Base-by-base conservation (phyloP, 2,113 vertebrate species). In the Mesoclemmys tuberculata region DNA sequence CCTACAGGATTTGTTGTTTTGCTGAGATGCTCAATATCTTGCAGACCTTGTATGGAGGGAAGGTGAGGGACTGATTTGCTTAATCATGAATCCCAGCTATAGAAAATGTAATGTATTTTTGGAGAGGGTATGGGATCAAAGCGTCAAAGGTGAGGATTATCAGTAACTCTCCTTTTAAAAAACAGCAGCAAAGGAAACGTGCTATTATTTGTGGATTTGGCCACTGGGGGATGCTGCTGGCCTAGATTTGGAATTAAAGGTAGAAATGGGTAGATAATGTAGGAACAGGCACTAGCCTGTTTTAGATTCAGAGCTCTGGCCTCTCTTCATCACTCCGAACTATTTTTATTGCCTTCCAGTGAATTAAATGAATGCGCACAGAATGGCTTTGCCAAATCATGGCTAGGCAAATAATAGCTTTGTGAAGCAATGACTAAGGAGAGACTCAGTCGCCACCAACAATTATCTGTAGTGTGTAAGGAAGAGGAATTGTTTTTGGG, bases 141-240 rank as follows among this genome's bases (percentile, higher is more conserved):
- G 84, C 49, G 38, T 27, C 5, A 10, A 0, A 9, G 52, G 21
- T 71, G 51, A 55, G 0, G 0, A 10, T 29, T 6, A 75, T 4
- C 5, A 0, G 0, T 8, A 51, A 21, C 14, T 27, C 18, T 54
- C 41, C 82, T 49, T 4, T n/a, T 3, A 55, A 26, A 10, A 18
- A 38, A 44, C 0, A 0, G 75, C 52, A 56, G 83, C 80, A 80
- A 31, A 68, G 38, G n/a, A 52, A 90, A 52, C 4, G 71, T 0
- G 0, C 54, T 48, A 71, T 71, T 71, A 71, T 48, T 3, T 0
- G 2, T 48, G 52, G 81, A 3, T 64, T 68, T 91, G 86, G 85
- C 88, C 90, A 74, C 38, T 84, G 68, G 88, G 56, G 80, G 91
- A 46, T 93, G 84, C 94, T 94, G 89, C 87, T 88, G 71, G 90